A percentile compares a stretch with the other conserved stretches of the same genome.
These are phyloP conservation scores for Linhomoeus sp. DNA, from an alignment of 2,888 invertebrate genomes.

Conservation along the genomic window DNA sequence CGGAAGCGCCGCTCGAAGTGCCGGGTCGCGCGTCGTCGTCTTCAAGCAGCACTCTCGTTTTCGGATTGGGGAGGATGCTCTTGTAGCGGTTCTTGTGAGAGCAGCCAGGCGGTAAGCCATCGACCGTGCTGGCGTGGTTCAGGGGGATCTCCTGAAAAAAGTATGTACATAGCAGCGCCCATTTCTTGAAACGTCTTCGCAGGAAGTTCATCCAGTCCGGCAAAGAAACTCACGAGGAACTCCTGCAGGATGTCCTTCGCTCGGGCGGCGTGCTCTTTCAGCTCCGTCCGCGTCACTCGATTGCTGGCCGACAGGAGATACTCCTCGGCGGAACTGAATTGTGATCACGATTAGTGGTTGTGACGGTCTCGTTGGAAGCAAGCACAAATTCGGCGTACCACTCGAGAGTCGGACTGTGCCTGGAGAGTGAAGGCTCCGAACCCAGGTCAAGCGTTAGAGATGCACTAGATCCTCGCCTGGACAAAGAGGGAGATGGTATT, in stretches of 20 bases:
- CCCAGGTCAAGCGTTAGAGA: too few relatives aligned
- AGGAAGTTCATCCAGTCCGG: too few relatives aligned
- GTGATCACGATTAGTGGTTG: too few relatives aligned
- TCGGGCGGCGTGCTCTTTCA: slow-evolving; percentile 36
- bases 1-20: too few relatives aligned
- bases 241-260: slow-evolving; percentile 50
- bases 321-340: slow-evolving; percentile 37
- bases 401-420: too few relatives aligned
- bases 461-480: too few relatives aligned
- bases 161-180: not conserved
- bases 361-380: too few relatives aligned
- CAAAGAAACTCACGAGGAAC: slow-evolving; percentile 48
- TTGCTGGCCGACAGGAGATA: slow-evolving; percentile 40
- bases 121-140: slow-evolving; percentile 77
- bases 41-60: slow-evolving; percentile 5
- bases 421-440: too few relatives aligned
- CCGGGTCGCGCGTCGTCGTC: too few relatives aligned
- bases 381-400: too few relatives aligned
- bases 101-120: slow-evolving; percentile 56
- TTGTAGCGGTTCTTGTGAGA: slow-evolving; percentile 72
- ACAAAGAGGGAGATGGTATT: too few relatives aligned
- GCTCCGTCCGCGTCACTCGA: slow-evolving; percentile 36
- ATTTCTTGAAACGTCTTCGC: too few relatives aligned
- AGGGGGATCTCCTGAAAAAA: slow-evolving; percentile 51
- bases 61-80: slow-evolving; percentile 54